phyloP scores from a whole-genome alignment of 2,888 invertebrate genomes.

The Chromoteleia sp. region DNA sequence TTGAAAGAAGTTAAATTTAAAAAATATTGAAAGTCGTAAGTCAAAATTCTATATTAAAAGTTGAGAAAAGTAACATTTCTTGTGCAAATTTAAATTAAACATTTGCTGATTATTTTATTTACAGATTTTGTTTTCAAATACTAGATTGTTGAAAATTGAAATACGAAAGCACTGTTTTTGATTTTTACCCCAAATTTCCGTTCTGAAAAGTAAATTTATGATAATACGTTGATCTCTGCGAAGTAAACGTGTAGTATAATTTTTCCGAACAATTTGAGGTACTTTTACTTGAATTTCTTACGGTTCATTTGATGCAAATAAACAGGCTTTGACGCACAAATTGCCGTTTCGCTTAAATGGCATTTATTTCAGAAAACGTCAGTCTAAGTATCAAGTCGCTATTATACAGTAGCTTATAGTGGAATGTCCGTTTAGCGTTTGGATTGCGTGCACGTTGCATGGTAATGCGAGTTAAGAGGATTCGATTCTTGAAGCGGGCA shows the following conservation, averaged over 20 bases:
- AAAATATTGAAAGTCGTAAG: no score
- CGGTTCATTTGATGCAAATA: constrained; percentile 20
- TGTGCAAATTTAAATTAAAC: no score
- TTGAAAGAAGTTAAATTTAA: no score
- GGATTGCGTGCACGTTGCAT: constrained; percentile 50
- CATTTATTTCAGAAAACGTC: constrained; percentile 57
- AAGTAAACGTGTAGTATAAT: not conserved
- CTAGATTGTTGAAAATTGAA: no score
- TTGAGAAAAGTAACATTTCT: no score
- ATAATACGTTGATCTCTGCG: not conserved
- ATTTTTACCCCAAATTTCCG: no score
- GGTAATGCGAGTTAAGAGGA: constrained; percentile 61
- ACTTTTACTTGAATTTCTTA: constrained; percentile 12
- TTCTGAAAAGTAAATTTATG: no score
- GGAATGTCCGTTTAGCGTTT: constrained; percentile 60
- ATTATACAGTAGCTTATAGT: constrained; percentile 60
- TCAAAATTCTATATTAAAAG: no score
- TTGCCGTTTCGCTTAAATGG: constrained; percentile 56
- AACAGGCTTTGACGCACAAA: constrained; percentile 43
- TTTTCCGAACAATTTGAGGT: not conserved
- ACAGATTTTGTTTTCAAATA: no score
- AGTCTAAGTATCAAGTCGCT: constrained; percentile 56
- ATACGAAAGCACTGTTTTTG: no score
- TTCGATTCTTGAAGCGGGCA: constrained; percentile 64
- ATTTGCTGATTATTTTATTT: no score